A percentile compares a stretch with the other conserved stretches of the same genome.
These are phyloP conservation scores for Athalia rosae DNA, from an alignment of 2,888 invertebrate species.

Conservation along the genomic window DNA sequence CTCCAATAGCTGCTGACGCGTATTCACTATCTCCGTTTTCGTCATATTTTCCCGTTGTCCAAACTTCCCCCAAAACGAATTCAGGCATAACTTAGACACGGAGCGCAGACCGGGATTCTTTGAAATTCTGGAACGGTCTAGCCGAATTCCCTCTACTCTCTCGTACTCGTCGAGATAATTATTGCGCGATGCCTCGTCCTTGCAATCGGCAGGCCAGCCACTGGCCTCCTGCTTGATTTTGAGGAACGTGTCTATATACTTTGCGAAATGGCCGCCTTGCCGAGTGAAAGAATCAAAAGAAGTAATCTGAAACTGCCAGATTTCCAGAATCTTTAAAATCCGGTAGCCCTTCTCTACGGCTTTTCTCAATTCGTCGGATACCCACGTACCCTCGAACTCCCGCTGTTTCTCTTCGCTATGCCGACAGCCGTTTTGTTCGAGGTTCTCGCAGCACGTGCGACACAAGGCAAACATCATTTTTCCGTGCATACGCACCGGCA, in stretches of 20 bases:
- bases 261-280: slow-evolving; percentile 55
- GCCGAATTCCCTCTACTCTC: slow-evolving; percentile 46
- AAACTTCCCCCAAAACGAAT: slow-evolving; percentile 55
- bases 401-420: too few species aligned
- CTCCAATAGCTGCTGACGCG: too few species aligned
- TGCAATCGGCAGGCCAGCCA: slow-evolving; percentile 58
- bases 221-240: slow-evolving; percentile 63
- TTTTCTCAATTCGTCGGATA: too few species aligned
- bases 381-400: too few species aligned
- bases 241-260: slow-evolving; percentile 64
- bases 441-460: too few species aligned
- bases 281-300: slow-evolving; percentile 52
- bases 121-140: slow-evolving; percentile 44
- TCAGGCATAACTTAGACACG: slow-evolving; percentile 54
- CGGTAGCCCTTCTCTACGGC: too few species aligned
- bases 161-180: slow-evolving; percentile 47
- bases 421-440: too few species aligned
- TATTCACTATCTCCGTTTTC: too few species aligned
- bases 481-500: too few species aligned
- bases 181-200: slow-evolving; percentile 47
- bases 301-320: slow-evolving; percentile 63
- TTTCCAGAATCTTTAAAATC: slow-evolving; percentile 53
- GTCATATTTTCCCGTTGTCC: too few species aligned
- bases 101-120: slow-evolving; percentile 51
- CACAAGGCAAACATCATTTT: too few species aligned